A percentile compares a stretch with the other conserved stretches of the same genome.
phyloP scores from a whole-genome alignment of 2,113 vertebrate genomes.

The Rhea pennata region DNA sequence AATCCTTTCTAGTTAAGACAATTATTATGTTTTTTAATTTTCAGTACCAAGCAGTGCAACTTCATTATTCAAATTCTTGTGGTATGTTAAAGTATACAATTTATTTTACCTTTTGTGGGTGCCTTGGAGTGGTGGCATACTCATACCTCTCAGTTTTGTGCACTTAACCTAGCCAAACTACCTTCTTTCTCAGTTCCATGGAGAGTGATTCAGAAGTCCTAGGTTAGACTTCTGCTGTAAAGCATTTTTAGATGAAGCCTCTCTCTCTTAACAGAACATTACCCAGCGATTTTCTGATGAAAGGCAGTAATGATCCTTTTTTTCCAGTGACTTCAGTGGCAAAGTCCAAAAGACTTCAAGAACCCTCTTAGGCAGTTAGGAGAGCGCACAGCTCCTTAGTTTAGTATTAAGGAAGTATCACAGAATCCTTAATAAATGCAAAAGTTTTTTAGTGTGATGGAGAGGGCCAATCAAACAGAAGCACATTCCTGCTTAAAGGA shows the following conservation, averaged over 20 bases:
- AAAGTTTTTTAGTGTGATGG: background rate
- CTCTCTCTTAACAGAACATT: background rate
- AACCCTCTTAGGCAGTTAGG: background rate
- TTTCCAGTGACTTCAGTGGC: background rate
- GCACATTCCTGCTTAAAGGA: background rate
- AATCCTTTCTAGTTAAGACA: background rate
- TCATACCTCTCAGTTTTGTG: background rate
- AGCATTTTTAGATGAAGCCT: background rate
- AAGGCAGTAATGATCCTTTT: background rate
- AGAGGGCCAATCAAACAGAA: background rate
- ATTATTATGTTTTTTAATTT: background rate
- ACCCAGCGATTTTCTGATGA: background rate
- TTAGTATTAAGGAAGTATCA: background rate
- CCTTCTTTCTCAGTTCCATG: background rate
- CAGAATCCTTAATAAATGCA: background rate
- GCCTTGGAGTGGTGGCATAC: background rate
- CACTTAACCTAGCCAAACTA: background rate
- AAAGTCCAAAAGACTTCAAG: background rate
- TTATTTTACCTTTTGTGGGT: background rate
- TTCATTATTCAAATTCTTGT: background rate
- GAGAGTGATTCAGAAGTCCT: background rate
- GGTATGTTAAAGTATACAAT: background rate
- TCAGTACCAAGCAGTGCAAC: background rate
- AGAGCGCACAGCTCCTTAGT: background rate
- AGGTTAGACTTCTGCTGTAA: background rate